Evolutionary conservation across 2,888 invertebrate genomes (phyloP).

Genomic region (Cremastobaeus sp.): DNA sequence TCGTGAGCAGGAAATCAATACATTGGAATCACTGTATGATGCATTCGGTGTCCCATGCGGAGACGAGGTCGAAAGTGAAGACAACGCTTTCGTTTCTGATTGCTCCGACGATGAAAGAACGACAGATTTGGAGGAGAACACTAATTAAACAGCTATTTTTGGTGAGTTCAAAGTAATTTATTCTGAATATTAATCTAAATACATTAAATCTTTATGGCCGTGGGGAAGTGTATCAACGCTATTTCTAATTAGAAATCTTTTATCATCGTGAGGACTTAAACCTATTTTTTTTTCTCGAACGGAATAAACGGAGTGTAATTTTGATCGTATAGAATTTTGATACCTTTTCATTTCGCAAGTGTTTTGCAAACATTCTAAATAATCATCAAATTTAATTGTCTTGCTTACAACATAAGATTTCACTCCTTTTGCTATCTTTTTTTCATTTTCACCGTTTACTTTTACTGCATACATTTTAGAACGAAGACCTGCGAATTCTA

Average conservation of each 20-base stretch:
- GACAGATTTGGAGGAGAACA: too few relatives aligned
- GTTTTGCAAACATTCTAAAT: not conserved
- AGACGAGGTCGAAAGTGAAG: too few relatives aligned
- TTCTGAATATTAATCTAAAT: too few relatives aligned
- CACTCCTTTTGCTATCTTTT: slow-evolving; percentile 3
- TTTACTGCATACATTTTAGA: slow-evolving; percentile 29
- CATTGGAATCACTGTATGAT: too few relatives aligned
- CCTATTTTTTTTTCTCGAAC: slow-evolving; percentile 7
- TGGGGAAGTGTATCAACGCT: not conserved
- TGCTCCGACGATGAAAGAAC: too few relatives aligned
- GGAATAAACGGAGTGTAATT: not conserved
- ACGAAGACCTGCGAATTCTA: slow-evolving; percentile 1
- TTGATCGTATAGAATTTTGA: too few relatives aligned
- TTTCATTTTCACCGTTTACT: not conserved
- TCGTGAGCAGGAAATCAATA: too few relatives aligned
- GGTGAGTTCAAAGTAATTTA: too few relatives aligned
- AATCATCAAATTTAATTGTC: slow-evolving; percentile 7
- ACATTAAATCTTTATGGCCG: slow-evolving; percentile 4
- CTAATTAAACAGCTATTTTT: too few relatives aligned
- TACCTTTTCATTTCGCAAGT: not conserved
- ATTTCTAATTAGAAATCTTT: slow-evolving; percentile 1
- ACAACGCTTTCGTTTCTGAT: too few relatives aligned
- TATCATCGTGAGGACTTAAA: slow-evolving; percentile 16
- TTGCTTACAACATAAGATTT: not conserved
- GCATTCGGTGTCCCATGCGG: too few relatives aligned